These are phyloP conservation scores for Podarcis muralis DNA, from an alignment of 2,113 vertebrate species.

Conservation along the genomic window DNA sequence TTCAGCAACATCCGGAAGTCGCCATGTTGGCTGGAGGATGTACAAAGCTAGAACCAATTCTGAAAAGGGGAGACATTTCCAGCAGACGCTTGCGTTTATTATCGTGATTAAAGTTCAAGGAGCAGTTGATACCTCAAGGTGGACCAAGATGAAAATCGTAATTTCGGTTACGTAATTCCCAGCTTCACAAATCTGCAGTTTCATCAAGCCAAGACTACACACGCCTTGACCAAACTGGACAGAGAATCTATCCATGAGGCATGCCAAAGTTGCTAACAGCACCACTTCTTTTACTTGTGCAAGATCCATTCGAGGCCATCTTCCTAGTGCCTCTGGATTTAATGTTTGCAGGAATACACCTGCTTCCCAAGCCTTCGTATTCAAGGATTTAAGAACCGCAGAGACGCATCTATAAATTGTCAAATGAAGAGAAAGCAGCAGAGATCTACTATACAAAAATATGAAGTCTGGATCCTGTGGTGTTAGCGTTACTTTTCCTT, in stretches of 20 bases:
- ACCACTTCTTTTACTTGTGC: neutral
- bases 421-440: neutral
- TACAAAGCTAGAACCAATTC: neutral
- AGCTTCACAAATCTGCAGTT: neutral
- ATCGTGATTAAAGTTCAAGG: neutral
- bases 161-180: neutral
- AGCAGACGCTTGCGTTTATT: neutral
- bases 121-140: neutral
- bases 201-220: neutral
- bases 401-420: neutral
- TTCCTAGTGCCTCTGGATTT: too few species aligned
- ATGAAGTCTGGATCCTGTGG: neutral
- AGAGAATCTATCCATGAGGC: neutral
- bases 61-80: neutral
- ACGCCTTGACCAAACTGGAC: neutral
- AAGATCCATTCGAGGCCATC: neutral
- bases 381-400: neutral
- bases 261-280: too few species aligned
- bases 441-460: neutral
- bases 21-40: neutral
- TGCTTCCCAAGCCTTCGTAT: neutral
- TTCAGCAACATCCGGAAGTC: too few species aligned
- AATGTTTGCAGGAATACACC: neutral
- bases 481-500: neutral
- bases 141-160: neutral